Percentiles rank a stretch among this genome's conserved stretches.
phyloP scores from a whole-genome alignment of 2,797 vertebrate species.

The Microhierax caerulescens region DNA sequence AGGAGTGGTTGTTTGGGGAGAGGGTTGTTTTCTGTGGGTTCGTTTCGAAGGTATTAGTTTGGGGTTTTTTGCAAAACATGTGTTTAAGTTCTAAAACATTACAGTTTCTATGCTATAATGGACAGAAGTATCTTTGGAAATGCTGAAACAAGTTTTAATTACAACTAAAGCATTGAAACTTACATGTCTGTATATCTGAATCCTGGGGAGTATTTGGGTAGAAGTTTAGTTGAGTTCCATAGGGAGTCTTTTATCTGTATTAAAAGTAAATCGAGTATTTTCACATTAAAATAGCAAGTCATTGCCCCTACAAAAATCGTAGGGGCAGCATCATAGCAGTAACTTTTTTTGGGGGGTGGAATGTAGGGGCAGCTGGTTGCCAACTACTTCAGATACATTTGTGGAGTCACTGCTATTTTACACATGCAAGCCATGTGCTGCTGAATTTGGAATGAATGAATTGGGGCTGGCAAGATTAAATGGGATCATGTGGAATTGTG shows the following conservation, averaged over 20 bases:
- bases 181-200: not conserved
- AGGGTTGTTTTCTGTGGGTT: not conserved
- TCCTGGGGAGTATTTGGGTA: not conserved
- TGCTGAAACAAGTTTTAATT: not conserved
- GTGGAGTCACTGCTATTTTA: not conserved
- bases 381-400: not conserved
- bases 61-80: not conserved
- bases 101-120: not conserved
- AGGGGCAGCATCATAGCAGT: not conserved
- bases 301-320: not conserved
- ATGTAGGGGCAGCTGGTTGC: not conserved
- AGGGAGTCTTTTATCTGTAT: not conserved
- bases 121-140: not conserved
- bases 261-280: not conserved
- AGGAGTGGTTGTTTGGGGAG: not conserved
- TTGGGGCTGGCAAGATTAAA: constrained; percentile 47
- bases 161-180: not conserved
- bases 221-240: not conserved
- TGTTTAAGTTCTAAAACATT: not conserved
- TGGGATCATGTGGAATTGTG: constrained; percentile 18
- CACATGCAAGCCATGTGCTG: not conserved
- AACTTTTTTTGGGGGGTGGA: not conserved
- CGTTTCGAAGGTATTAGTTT: not conserved
- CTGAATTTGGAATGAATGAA: not conserved
- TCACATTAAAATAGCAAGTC: not conserved